Evolutionary conservation across 2,888 invertebrate genomes (phyloP).

Genomic region (Epirrhoe alternata): DNA sequence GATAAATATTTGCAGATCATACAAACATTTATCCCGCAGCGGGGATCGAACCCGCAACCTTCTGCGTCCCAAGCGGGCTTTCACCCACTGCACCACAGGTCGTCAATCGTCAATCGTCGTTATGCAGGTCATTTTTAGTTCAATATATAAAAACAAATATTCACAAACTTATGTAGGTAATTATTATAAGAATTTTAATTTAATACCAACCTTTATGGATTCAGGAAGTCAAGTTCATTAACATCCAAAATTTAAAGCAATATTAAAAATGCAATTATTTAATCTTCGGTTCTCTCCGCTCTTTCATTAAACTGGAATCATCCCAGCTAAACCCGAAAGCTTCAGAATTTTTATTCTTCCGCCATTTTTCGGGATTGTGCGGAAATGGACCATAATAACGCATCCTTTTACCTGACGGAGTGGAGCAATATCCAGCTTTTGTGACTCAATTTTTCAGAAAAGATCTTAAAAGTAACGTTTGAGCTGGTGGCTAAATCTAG

Average conservation of each 20-base stretch:
- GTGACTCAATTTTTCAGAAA: background rate
- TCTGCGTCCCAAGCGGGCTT: too few species aligned
- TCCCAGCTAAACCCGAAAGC: slow-evolving; percentile 21
- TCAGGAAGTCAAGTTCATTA: slow-evolving; percentile 4
- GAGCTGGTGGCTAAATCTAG: too few species aligned
- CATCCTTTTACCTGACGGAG: background rate
- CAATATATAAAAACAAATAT: too few species aligned
- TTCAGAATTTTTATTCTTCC: slow-evolving; percentile 16
- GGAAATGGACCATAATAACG: slow-evolving; percentile 20
- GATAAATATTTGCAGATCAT: too few species aligned
- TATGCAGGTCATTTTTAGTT: too few species aligned
- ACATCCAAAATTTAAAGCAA: slow-evolving; percentile 14
- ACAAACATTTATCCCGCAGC: too few species aligned
- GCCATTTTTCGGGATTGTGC: slow-evolving; percentile 20
- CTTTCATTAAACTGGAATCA: slow-evolving; percentile 35
- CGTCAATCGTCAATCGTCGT: too few species aligned
- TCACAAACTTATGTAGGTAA: too few species aligned
- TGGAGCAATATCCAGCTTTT: slow-evolving; percentile 4
- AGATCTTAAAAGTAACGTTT: background rate
- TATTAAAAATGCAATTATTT: slow-evolving; percentile 31
- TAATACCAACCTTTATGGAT: background rate
- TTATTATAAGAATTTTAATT: too few species aligned
- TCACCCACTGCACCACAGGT: too few species aligned
- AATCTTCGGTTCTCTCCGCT: slow-evolving; percentile 15
- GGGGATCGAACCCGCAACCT: too few species aligned